Evolutionary conservation across 2,888 invertebrate genomes (phyloP).

Genomic region (Leptopilina myrica): DNA sequence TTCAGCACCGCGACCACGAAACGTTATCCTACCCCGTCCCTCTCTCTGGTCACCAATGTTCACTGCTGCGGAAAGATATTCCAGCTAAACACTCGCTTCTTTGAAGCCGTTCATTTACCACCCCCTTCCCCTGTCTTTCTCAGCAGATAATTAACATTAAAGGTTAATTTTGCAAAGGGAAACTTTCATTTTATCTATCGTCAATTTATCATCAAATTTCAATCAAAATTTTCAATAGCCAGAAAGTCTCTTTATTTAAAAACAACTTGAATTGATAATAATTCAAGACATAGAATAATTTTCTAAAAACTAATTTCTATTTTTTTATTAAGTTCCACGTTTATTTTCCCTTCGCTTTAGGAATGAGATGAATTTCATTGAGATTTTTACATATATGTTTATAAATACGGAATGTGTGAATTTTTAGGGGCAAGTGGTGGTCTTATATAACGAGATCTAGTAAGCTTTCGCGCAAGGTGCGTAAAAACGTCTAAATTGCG

Average conservation of each 20-base stretch:
- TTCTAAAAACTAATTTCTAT: too few relatives aligned
- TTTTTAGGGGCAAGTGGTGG: constrained; percentile 25
- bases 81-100: constrained; percentile 71
- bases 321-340: too few relatives aligned
- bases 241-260: too few relatives aligned
- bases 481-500: constrained; percentile 76
- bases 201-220: constrained; percentile 17
- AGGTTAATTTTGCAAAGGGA: constrained; percentile 66
- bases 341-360: too few relatives aligned
- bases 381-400: too few relatives aligned
- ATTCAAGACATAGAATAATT: too few relatives aligned
- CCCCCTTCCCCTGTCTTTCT: constrained; percentile 44
- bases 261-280: too few relatives aligned
- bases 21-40: constrained; percentile 40
- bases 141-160: constrained; percentile 72
- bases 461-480: constrained; percentile 59
- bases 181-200: background rate
- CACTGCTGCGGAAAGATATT: constrained; percentile 72
- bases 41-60: constrained; percentile 67
- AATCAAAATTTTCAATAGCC: background rate
- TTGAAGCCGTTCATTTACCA: constrained; percentile 67
- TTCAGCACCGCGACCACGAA: constrained; percentile 47
- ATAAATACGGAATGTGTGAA: background rate
- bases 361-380: too few relatives aligned
- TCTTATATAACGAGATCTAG: constrained; percentile 31